phyloP scores from a whole-genome alignment of 2,888 invertebrate genomes.

The Tachina lurida region DNA sequence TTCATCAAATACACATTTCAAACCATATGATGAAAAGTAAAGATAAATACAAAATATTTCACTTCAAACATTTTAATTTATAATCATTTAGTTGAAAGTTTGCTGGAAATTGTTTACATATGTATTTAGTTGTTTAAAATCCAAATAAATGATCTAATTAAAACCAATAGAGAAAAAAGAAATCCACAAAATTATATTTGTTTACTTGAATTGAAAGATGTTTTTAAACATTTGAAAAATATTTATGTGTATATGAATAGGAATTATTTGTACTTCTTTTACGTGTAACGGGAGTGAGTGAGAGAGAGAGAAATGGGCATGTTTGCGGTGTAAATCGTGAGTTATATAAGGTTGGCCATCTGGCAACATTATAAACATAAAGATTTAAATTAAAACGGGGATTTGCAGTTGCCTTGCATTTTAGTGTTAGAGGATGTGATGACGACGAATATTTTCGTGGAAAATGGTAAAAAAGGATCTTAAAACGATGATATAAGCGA shows the following conservation, averaged over 20 bases:
- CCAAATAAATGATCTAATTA: conserved; percentile 20
- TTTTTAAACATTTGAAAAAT: background rate
- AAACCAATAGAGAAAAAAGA: background rate
- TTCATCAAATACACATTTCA: conserved; percentile 13
- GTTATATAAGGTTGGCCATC: no score
- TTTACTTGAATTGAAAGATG: conserved; percentile 6
- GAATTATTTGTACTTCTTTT: no score
- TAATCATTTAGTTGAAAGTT: conserved; percentile 2
- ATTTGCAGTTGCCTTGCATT: no score
- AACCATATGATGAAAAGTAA: background rate
- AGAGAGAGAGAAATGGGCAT: no score
- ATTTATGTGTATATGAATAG: background rate
- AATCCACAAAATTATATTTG: conserved; percentile 8
- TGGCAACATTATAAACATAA: no score
- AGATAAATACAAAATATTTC: conserved; percentile 21
- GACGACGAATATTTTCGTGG: no score
- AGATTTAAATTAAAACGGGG: no score
- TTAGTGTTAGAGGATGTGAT: no score
- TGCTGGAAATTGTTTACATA: conserved; percentile 20
- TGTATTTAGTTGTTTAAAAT: conserved; percentile 5
- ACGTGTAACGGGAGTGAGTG: no score
- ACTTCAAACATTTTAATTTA: background rate
- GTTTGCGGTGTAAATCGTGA: no score
- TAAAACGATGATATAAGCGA: no score
- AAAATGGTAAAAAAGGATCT: no score